A percentile compares a stretch with the other conserved stretches of the same genome.
These are phyloP conservation scores for Procapra przewalskii DNA, from an alignment of 2,113 vertebrate genomes.

Conservation along the genomic window DNA sequence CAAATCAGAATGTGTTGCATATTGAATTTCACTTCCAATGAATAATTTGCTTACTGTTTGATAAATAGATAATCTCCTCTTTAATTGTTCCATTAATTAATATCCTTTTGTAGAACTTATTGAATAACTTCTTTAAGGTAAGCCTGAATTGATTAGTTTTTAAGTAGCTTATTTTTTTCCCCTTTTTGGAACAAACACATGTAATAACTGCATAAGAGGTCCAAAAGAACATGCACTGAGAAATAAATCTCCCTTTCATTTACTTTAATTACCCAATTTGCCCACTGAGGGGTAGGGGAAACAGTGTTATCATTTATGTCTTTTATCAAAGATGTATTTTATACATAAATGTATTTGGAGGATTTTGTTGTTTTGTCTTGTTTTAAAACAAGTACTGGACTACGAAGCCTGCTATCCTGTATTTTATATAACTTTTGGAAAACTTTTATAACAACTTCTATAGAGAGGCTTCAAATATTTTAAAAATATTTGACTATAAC, in stretches of 20 bases:
- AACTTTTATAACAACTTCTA: neutral
- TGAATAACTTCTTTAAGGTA: neutral
- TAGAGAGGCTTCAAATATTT: neutral
- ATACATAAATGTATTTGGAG: neutral
- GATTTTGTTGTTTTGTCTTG: neutral
- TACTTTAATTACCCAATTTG: neutral
- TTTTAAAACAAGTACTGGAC: neutral
- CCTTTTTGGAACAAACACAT: neutral
- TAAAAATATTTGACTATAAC: neutral
- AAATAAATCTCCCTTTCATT: neutral
- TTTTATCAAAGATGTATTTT: neutral
- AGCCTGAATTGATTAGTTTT: neutral
- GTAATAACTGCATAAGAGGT: neutral
- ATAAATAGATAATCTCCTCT: neutral
- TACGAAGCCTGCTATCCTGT: neutral
- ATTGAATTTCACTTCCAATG: constrained; percentile 4
- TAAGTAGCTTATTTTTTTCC: neutral
- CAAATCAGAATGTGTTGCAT: neutral
- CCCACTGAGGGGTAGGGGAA: neutral
- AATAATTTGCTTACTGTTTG: neutral
- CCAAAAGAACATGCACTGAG: neutral
- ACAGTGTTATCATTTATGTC: neutral
- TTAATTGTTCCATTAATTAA: neutral
- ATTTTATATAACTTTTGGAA: neutral
- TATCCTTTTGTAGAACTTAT: neutral